Percentiles rank a stretch among this genome's conserved stretches.
Conservation (phyloP, 2,888 invertebrate species). For the Drosophila prolongata region DNA sequence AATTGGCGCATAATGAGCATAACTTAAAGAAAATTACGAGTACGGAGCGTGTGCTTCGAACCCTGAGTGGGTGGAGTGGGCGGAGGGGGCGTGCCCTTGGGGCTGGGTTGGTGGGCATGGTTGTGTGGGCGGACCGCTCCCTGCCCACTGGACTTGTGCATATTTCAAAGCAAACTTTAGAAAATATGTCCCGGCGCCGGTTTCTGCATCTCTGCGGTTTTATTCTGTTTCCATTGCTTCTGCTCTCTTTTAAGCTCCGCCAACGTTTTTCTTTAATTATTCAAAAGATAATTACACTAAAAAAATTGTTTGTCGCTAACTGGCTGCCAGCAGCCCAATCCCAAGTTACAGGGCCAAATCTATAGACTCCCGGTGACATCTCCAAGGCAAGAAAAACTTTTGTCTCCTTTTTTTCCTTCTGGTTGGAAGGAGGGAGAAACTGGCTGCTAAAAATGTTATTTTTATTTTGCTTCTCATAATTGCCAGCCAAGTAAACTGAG, state of each 20-base stretch:
- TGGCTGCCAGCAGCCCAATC: constrained; percentile 49
- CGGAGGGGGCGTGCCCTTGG: constrained; percentile 4
- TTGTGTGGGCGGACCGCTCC: neutral
- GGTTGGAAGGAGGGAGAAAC: constrained; percentile 30
- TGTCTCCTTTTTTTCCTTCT: neutral
- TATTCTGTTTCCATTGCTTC: constrained; percentile 23
- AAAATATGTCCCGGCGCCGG: constrained; percentile 60
- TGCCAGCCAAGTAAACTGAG: constrained; percentile 63
- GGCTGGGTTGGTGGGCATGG: neutral
- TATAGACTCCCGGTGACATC: constrained; percentile 54
- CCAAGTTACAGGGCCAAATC: constrained; percentile 61
- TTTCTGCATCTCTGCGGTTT: constrained; percentile 33
- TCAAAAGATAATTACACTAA: constrained; percentile 82
- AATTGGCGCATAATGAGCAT: constrained; percentile 78
- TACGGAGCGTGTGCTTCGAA: constrained; percentile 60
- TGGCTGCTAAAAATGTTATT: constrained; percentile 73
- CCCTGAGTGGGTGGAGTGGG: constrained; percentile 30
- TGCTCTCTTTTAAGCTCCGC: constrained; percentile 57
- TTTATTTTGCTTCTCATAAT: constrained; percentile 72
- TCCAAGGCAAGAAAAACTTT: constrained; percentile 24
- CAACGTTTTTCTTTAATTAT: constrained; percentile 81
- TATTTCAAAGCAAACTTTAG: constrained; percentile 54
- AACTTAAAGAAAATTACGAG: constrained; percentile 72
- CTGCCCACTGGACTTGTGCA: constrained; percentile 14
- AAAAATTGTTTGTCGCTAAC: constrained; percentile 60